A percentile compares a stretch with the other conserved stretches of the same genome.
Evolutionary conservation across 2,797 vertebrate genomes (phyloP).

Genomic region (Somateria mollissima): DNA sequence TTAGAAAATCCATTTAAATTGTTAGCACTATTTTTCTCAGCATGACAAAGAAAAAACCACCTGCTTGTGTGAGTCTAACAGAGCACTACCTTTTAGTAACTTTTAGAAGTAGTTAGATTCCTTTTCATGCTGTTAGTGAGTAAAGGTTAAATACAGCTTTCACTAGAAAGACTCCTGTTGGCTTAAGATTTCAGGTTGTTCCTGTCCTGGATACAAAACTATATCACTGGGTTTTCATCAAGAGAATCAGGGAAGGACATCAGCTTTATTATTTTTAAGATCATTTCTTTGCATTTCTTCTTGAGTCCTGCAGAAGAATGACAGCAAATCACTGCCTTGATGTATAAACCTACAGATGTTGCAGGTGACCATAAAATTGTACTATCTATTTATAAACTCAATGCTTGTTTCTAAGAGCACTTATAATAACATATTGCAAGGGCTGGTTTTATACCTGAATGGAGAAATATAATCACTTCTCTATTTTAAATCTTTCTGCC

Average conservation of each 20-base stretch:
- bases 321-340: neutral
- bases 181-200: neutral
- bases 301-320: neutral
- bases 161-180: neutral
- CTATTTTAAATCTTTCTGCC: neutral
- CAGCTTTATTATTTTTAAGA: neutral
- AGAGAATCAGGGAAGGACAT: neutral
- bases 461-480: slow-evolving; percentile 10
- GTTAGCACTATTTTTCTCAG: neutral
- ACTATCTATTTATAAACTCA: neutral
- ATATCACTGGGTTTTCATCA: neutral
- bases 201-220: neutral
- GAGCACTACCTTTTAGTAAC: neutral
- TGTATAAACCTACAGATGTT: neutral
- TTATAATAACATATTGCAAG: neutral
- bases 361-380: neutral
- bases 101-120: neutral
- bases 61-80: neutral
- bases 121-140: neutral
- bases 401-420: neutral
- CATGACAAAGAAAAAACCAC: neutral
- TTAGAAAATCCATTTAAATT: neutral
- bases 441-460: neutral
- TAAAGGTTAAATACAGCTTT: neutral
- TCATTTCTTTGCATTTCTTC: neutral